These are phyloP conservation scores for Burhinus bistriatus DNA, from an alignment of 2,113 vertebrate genomes.

Conservation along the genomic window DNA sequence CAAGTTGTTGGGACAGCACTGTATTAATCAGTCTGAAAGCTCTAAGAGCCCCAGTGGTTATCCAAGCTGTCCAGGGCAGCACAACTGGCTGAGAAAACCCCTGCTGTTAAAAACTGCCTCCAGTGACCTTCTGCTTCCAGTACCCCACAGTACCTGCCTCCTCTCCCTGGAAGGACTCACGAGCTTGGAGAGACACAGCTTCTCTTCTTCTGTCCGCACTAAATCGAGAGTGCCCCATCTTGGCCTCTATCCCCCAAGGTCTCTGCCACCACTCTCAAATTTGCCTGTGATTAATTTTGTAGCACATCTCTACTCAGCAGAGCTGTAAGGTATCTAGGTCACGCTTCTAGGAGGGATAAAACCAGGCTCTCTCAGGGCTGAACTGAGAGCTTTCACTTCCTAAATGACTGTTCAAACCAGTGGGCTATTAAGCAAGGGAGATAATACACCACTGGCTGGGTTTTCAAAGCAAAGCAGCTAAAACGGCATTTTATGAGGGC, in stretches of 20 bases:
- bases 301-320: neutral
- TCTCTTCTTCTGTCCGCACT: neutral
- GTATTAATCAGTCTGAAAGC: neutral
- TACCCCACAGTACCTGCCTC: neutral
- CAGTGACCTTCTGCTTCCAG: neutral
- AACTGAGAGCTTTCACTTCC: slow-evolving; percentile 38
- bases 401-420: slow-evolving; percentile 49
- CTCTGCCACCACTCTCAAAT: neutral
- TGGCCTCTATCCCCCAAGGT: neutral
- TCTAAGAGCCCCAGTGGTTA: neutral
- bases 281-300: neutral
- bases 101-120: neutral
- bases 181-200: neutral
- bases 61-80: neutral
- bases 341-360: slow-evolving; percentile 18
- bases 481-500: neutral
- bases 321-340: slow-evolving; percentile 39
- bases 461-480: slow-evolving; percentile 53
- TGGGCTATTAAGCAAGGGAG: neutral
- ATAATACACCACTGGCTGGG: neutral
- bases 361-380: slow-evolving; percentile 7
- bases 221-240: neutral
- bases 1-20: neutral
- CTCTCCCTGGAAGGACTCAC: neutral
- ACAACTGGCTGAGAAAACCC: neutral